Evolutionary conservation across 1,140 invertebrate genomes (phyloP).

Genomic region (Wasmannia auropunctata): DNA sequence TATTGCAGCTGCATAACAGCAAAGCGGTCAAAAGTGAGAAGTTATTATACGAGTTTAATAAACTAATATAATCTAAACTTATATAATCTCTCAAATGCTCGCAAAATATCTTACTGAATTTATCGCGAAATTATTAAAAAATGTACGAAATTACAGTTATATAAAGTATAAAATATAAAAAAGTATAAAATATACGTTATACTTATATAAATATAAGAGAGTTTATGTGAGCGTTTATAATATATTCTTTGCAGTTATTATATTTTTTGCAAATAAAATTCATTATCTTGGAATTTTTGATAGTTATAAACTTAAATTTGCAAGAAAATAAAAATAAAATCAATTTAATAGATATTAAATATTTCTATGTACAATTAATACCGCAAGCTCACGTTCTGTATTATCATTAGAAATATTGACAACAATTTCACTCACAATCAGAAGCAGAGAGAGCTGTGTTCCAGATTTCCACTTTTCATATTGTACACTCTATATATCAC

Average conservation of each 20-base stretch:
- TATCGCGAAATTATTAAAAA: too few relatives aligned
- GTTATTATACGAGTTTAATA: too few relatives aligned
- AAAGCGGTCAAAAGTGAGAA: too few relatives aligned
- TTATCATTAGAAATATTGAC: not conserved
- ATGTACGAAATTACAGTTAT: too few relatives aligned
- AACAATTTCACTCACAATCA: not conserved
- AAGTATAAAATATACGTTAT: too few relatives aligned
- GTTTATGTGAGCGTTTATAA: too few relatives aligned
- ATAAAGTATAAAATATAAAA: too few relatives aligned
- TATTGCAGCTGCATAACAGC: too few relatives aligned
- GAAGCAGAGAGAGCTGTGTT: not conserved
- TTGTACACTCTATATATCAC: not conserved
- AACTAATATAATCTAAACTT: too few relatives aligned
- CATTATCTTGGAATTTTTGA: not conserved
- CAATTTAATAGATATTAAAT: not conserved
- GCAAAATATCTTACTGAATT: too few relatives aligned
- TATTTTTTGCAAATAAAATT: not conserved
- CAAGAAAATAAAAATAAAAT: not conserved
- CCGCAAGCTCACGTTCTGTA: not conserved
- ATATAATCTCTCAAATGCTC: too few relatives aligned
- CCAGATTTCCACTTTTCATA: not conserved
- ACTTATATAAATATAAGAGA: too few relatives aligned
- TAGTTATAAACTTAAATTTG: not conserved
- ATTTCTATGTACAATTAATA: not conserved
- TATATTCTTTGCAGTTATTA: not conserved